Conservation (phyloP, 2,797 vertebrate genomes). For the Rhabdophis nuchalis region DNA sequence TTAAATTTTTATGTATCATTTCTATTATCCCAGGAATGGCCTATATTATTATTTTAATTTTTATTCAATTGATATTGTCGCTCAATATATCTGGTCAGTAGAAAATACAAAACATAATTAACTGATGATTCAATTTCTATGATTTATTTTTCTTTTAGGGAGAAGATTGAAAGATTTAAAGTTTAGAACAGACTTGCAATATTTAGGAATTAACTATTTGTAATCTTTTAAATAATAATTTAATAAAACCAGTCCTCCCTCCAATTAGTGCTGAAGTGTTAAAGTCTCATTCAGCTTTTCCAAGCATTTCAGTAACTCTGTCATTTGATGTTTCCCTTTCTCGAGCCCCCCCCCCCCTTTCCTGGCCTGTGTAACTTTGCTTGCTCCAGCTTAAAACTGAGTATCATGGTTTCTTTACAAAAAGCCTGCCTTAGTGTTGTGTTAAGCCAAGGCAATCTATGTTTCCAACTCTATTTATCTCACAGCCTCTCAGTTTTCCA, state of each 20-base stretch:
- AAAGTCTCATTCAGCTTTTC: background rate
- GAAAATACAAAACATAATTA: background rate
- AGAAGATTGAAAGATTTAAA: background rate
- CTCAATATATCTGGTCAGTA: background rate
- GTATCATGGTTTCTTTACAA: background rate
- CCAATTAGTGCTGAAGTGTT: background rate
- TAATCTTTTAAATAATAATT: background rate
- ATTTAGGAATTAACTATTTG: background rate
- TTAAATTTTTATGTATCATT: background rate
- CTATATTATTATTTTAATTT: background rate
- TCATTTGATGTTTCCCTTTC: background rate
- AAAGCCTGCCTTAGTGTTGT: background rate
- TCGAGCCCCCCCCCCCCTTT: rapidly evolving
- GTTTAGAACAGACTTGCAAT: background rate
- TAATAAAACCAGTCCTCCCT: background rate
- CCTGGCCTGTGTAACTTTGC: background rate
- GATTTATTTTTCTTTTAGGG: background rate
- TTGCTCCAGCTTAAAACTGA: background rate
- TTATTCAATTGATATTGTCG: background rate
- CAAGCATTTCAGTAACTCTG: background rate
- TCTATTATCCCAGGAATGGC: background rate
- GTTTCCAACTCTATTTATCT: background rate
- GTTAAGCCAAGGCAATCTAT: background rate
- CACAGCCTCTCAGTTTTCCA: background rate
- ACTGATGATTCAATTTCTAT: background rate